Base-by-base conservation (phyloP, 2,113 vertebrate species). In the Hucho hucho region DNA sequence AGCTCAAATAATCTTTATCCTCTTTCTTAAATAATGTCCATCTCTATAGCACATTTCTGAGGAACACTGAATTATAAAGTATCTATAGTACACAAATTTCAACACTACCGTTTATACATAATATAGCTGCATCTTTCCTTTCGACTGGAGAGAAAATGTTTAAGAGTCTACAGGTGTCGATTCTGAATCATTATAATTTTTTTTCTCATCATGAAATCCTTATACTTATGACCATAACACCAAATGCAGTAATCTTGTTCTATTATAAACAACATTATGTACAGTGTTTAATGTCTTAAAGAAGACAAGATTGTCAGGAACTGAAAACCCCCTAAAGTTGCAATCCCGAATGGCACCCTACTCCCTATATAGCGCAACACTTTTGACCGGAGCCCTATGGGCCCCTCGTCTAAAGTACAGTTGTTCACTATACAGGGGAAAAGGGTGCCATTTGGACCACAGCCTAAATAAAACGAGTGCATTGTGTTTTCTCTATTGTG, bases 41-140 rank as follows among this genome's bases (percentile, higher is more conserved):
- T 93, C 89, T 94, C 82, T 93, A 92, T 92, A 92, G 80, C 87
- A 92, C 88, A 53, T 53, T 53, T 93, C 90, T 92, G 88, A 87
- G 92, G 90, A 90, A 93, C 93, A 92, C 91, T 91, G 85, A 89
- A 91, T 93, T 93, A 94, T 93, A 94, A 93, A 93, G 88, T 88
- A 90, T 93, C 89, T 94, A 87, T 83, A 90, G 83, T 89, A 93
- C 90, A 93, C 90, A 91, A 91, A 87, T 89, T 14, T 89, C 81
- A 87, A 92, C 89, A 93, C 91, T 84, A 91, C 84, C 86, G 86
- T 86, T 43, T 87, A 87, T 90, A 90, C 86, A 84, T 90, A 91
- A 92, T 90, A 43, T 43, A 73, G 82, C 86, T 77, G 16, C 1
- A 75, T 83, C 87, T 77, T 89, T 88, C 85, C 59, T 80, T 88